phyloP scores from a whole-genome alignment of 1,140 invertebrate genomes.

The Trachymyrmex cornetzi region DNA sequence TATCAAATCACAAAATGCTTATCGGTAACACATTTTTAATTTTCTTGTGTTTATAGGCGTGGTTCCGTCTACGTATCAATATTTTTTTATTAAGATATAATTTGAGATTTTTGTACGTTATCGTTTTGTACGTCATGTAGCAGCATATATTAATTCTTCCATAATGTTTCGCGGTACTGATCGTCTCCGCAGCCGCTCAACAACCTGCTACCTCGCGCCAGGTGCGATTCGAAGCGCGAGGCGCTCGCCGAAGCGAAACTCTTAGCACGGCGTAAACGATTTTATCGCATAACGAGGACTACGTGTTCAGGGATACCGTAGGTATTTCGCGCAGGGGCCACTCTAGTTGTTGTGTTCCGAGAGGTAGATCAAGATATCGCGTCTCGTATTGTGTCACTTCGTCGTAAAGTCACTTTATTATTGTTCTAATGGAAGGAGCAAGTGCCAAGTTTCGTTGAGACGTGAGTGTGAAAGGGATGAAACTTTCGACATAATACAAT shows the following conservation, averaged over 20 bases:
- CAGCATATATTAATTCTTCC: conserved; percentile 39
- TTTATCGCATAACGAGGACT: conserved; percentile 59
- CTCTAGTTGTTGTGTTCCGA: conserved; percentile 39
- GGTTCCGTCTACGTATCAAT: not conserved
- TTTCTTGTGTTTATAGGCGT: not conserved
- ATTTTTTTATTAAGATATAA: not conserved
- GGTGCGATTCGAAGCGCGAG: conserved; percentile 70
- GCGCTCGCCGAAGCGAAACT: conserved; percentile 65
- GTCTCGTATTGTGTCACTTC: conserved; percentile 34
- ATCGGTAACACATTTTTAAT: not conserved
- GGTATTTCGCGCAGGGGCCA: conserved; percentile 42
- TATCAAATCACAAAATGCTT: too few relatives aligned
- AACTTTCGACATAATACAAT: conserved; percentile 50
- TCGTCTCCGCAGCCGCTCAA: conserved; percentile 31
- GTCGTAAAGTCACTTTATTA: conserved; percentile 48
- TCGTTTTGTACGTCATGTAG: not conserved
- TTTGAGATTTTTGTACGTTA: not conserved
- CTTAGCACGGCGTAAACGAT: conserved; percentile 51
- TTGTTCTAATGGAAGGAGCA: conserved; percentile 54
- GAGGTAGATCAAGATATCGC: conserved; percentile 31
- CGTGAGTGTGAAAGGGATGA: conserved; percentile 41
- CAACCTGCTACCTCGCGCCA: conserved; percentile 65
- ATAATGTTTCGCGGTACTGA: conserved; percentile 40
- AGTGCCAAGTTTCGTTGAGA: conserved; percentile 53
- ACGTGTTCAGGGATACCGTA: conserved; percentile 56